Evolutionary conservation across 2,888 invertebrate genomes (phyloP).

Genomic region (Caenorhabditis sinica): DNA sequence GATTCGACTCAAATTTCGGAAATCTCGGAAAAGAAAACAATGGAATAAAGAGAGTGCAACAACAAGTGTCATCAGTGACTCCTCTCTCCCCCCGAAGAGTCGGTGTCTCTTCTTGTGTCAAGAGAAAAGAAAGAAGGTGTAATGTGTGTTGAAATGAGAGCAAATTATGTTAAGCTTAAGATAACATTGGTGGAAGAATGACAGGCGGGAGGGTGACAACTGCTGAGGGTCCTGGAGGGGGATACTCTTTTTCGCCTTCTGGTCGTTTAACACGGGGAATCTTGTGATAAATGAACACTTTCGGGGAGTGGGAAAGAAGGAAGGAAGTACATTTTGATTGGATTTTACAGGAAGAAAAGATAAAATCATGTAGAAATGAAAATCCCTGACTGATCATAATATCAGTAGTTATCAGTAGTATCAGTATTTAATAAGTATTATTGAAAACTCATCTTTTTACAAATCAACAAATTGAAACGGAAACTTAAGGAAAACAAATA

Average conservation of each 20-base stretch:
- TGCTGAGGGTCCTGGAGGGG: conserved; percentile 15
- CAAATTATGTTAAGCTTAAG: conserved; percentile 70
- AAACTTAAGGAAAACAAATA: no score
- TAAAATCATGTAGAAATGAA: no score
- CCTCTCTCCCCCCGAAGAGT: no score
- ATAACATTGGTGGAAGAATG: conserved; percentile 69
- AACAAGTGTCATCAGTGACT: conserved; percentile 1
- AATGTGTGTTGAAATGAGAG: conserved; percentile 66
- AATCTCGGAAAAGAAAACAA: conserved; percentile 40
- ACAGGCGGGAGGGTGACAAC: conserved; percentile 58
- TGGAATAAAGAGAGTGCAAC: conserved; percentile 25
- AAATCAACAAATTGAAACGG: no score
- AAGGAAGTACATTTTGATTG: no score
- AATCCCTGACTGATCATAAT: no score
- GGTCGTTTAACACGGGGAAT: conserved; percentile 44
- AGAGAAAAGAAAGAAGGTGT: conserved; percentile 57
- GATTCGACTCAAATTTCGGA: conserved; percentile 51
- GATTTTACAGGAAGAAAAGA: no score
- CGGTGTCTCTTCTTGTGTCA: conserved; percentile 14
- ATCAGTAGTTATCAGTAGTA: no score
- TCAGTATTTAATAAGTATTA: no score
- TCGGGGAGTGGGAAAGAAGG: not conserved
- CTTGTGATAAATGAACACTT: conserved; percentile 30
- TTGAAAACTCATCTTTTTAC: no score
- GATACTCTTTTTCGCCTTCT: not conserved